Evolutionary conservation across 2,888 invertebrate genomes (phyloP), one percentile per base, ranked within the genome.

Genomic region (Gastrophysa polygoni): DNA sequence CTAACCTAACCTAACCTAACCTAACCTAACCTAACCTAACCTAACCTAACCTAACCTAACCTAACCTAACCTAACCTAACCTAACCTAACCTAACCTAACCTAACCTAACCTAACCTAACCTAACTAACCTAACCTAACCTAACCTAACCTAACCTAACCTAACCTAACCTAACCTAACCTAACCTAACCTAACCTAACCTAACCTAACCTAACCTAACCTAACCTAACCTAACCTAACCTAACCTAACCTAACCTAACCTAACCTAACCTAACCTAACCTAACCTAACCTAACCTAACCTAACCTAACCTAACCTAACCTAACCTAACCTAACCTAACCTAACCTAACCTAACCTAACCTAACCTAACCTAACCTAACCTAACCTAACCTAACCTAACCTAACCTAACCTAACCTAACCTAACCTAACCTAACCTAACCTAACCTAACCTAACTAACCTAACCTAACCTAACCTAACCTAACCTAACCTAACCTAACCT

Each of bases 1-100:
- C 55, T 51, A 57, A 60, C 66, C 64, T 48, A 61, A 60, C 63
- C 64, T 50, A 58, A 64, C 61, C 64, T 51, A 49, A 55, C 49
- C 61, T 50, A 56, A 62, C 64, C 67, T 62, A 44, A 64, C 66
- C 62, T 57, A 50, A 59, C 66, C 52, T 57, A 34, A 51, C 34
- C n/a, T 20, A 24, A 24, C 24, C 24, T 24, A 24, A 24, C 24
- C 24, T 48, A 20, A 48, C 48, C 48, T 48, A 20, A 20, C 48
- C 48, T 48, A 20, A 48, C 48, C 48, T 48, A 48, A 48, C 48
- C 48, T 48, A 48, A 48, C 48, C 48, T 48, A 48, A 20, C 48
- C 48, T 48, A 48, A 48, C 48, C 48, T 48, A 48, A 48, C 48
- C 48, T 48, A 20, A 48, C 48, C 48, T 48, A 20, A 48, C 48